Evolutionary conservation across 2,888 invertebrate genomes (phyloP).

Genomic region (Amphipoea lucens): DNA sequence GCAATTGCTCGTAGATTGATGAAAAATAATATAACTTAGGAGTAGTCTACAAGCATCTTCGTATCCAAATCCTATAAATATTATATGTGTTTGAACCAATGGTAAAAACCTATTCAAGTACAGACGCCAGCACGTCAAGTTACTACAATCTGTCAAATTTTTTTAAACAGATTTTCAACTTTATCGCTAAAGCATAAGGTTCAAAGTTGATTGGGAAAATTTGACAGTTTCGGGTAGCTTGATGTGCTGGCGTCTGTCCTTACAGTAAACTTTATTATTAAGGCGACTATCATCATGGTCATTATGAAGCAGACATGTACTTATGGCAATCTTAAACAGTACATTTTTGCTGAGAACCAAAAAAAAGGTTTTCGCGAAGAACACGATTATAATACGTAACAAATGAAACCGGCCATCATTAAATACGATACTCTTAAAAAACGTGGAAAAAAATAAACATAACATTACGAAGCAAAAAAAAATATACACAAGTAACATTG

Average conservation of each 20-base stretch:
- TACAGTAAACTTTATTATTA: not conserved
- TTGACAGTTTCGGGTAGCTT: too few relatives aligned
- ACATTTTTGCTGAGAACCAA: not conserved
- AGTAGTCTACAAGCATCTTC: not conserved
- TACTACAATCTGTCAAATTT: too few relatives aligned
- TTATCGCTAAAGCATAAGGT: too few relatives aligned
- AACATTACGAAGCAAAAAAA: constrained; percentile 16
- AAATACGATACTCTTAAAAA: constrained; percentile 27
- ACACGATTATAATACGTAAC: not conserved
- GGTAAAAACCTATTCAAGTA: not conserved
- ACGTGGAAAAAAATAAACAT: not conserved
- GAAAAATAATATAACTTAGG: not conserved
- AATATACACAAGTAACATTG: constrained; percentile 14
- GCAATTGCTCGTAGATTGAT: not conserved
- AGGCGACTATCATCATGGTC: not conserved
- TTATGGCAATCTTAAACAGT: not conserved
- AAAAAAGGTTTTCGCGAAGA: too few relatives aligned
- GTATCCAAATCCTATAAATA: not conserved
- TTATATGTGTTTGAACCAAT: not conserved
- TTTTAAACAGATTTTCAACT: too few relatives aligned
- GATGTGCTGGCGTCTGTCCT: too few relatives aligned
- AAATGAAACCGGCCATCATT: constrained; percentile 14
- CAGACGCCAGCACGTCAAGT: too few relatives aligned
- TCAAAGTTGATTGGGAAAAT: too few relatives aligned
- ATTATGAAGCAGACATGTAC: not conserved